Base-by-base conservation (phyloP, 2,797 vertebrate species). In the Melanotaenia parkinsoni region DNA sequence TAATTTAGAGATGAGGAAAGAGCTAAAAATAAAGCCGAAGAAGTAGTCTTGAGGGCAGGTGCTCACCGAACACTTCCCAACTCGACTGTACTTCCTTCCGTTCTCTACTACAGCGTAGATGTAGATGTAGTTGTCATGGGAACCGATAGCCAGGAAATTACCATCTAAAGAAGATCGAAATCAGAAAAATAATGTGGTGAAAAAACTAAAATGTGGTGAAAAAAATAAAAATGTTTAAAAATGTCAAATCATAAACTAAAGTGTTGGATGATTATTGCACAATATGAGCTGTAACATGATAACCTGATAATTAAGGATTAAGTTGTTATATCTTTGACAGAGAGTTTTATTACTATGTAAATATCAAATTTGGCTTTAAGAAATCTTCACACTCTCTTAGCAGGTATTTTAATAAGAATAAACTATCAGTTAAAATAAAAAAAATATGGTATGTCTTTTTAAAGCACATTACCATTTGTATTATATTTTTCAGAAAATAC, bases 61-160 rank as follows among this genome's bases (percentile, higher is more conserved):
- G 87, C 96, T 95, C 93, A 99, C 98, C 66, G 98, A 98, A 86
- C 98, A 99, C 82, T 98, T 99, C 86, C 98, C 98, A 50, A 99
- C 93, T 66, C 98, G 94, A 3, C 95, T 95, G 91, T 99, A 99
- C 83, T 97, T 99, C 89, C 95, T 96, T 74, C 98, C 97, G 26
- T 94, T 96, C 90, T 99, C 98, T n/a, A 91, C 91, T 77, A 98
- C 96, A 0, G 96, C 95, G 13, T 99, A 99, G 88, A 99, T 96
- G 75, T 99, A 99, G 94, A 99, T 98, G 83, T 96, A 98, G 94
- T 99, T 99, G 95, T 99, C 98, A 26, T 99, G 98, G 79, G 98
- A 99, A 85, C 98, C 98, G n/a, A 99, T 98, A 12, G 97, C 97
- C 82, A 99, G 90, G 91, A 97, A 97, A 89, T 95, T 97, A 64